Percentiles rank a stretch among this genome's conserved stretches.
These are phyloP conservation scores for Porphyrio hochstetteri DNA, from an alignment of 2,113 vertebrate species.

Conservation along the genomic window DNA sequence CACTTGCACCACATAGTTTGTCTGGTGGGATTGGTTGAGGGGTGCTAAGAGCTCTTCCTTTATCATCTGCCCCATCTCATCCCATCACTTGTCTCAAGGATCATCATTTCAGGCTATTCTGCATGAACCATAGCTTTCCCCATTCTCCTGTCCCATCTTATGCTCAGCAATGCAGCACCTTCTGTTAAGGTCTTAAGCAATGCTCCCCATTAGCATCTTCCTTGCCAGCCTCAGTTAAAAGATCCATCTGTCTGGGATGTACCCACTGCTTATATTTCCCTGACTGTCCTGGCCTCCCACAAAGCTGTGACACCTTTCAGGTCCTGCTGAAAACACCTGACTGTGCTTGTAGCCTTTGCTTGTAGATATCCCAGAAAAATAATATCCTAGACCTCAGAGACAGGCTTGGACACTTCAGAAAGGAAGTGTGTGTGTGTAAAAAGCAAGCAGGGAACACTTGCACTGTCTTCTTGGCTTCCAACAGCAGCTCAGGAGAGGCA, in stretches of 20 bases:
- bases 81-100: background rate
- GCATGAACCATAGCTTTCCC: background rate
- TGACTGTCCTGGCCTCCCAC: background rate
- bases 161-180: background rate
- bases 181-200: rapidly evolving
- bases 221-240: background rate
- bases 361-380: background rate
- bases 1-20: background rate
- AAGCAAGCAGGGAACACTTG: background rate
- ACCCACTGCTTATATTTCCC: background rate
- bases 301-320: background rate
- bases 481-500: background rate
- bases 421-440: no score
- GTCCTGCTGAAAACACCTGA: background rate
- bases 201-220: background rate
- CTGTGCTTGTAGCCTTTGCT: background rate
- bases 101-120: background rate
- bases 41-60: background rate
- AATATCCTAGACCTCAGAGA: background rate
- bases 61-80: background rate
- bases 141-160: background rate
- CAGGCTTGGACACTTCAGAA: background rate
- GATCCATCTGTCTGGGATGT: rapidly evolving
- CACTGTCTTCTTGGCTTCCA: background rate
- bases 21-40: background rate